Conservation (phyloP, 2,113 vertebrate genomes). For the Peucedramus taeniatus region DNA sequence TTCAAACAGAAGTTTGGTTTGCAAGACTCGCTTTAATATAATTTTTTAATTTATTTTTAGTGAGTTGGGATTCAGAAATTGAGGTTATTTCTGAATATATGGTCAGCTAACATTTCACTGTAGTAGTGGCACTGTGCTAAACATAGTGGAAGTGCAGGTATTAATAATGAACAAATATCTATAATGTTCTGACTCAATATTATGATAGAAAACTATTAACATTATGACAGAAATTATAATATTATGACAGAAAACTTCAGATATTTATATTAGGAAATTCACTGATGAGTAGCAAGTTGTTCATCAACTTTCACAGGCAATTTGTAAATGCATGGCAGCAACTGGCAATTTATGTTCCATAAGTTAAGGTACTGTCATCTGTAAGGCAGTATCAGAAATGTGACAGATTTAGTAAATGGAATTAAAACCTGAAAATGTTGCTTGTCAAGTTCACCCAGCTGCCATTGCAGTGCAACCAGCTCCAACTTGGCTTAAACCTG, state of each 20-base stretch:
- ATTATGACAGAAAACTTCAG: neutral
- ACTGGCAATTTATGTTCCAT: neutral
- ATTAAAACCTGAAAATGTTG: neutral
- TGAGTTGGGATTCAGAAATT: neutral
- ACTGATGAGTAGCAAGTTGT: neutral
- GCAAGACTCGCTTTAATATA: neutral
- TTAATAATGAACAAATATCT: neutral
- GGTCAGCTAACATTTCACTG: neutral
- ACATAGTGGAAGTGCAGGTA: neutral
- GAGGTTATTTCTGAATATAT: neutral
- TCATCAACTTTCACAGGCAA: neutral
- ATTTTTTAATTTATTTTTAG: neutral
- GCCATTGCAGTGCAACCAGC: neutral
- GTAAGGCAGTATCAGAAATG: neutral
- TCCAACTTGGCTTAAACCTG: neutral
- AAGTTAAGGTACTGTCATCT: neutral
- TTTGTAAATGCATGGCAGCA: neutral
- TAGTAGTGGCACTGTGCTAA: neutral
- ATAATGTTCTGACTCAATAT: neutral
- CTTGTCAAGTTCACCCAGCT: neutral
- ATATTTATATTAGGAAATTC: neutral
- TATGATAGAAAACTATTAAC: neutral
- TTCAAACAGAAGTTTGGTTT: neutral
- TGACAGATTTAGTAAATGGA: neutral
- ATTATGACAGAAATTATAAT: neutral